Percentiles rank a stretch among this genome's conserved stretches.
These are phyloP conservation scores for Hemibagrus guttatus DNA, from an alignment of 2,797 vertebrate species.

Conservation along the genomic window DNA sequence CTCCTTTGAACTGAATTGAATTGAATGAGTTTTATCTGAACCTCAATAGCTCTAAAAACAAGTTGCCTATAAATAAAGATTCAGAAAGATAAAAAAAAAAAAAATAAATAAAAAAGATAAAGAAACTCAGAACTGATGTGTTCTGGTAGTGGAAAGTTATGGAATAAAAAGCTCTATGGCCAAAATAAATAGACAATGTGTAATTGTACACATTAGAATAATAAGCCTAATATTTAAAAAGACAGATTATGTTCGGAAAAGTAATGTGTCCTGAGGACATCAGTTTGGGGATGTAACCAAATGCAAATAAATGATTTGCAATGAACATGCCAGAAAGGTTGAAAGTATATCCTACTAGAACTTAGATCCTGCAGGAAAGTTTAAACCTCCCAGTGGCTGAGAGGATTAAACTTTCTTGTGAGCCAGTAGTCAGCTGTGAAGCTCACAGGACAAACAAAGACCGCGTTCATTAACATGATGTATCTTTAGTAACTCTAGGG, in stretches of 20 bases:
- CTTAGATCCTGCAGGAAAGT: background rate
- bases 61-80: background rate
- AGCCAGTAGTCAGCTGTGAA: background rate
- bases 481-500: background rate
- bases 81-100: too few relatives aligned
- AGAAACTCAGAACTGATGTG: background rate
- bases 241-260: background rate
- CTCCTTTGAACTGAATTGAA: too few relatives aligned
- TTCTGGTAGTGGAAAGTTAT: background rate
- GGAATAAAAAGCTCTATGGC: background rate
- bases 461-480: background rate
- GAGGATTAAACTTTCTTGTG: background rate
- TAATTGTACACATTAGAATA: background rate
- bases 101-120: too few relatives aligned
- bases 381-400: background rate
- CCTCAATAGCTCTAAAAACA: background rate
- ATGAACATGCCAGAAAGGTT: background rate
- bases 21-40: background rate
- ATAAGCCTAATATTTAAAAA: background rate
- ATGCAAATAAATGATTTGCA: background rate
- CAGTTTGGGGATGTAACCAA: background rate
- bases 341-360: background rate
- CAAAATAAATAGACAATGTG: background rate
- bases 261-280: background rate
- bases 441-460: conserved; percentile 6